These are phyloP conservation scores for Gobio gobio DNA, from an alignment of 2,113 vertebrate species.

Conservation along the genomic window DNA sequence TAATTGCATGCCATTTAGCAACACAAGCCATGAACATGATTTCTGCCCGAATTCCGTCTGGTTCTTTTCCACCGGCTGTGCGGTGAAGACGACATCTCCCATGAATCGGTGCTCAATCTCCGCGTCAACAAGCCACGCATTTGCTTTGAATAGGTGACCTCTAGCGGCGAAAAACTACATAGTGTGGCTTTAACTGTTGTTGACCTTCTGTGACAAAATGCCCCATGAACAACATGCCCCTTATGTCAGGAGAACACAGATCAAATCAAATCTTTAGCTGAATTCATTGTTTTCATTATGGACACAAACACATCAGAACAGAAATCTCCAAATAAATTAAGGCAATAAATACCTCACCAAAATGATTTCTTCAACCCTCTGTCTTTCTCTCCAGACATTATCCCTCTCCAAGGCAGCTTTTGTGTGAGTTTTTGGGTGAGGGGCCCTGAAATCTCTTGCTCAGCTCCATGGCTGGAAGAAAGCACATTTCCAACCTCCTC, in stretches of 20 bases:
- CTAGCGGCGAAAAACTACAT: no score
- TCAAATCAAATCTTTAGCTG: background rate
- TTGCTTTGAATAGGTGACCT: no score
- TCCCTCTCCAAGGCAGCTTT: slow-evolving; percentile 3
- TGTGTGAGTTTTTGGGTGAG: slow-evolving; percentile 40
- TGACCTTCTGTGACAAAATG: background rate
- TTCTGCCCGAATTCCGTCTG: no score
- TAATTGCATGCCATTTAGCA: no score
- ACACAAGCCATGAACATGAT: no score
- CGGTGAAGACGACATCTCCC: no score
- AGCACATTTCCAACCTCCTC: background rate
- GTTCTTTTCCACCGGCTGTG: no score
- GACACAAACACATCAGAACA: background rate
- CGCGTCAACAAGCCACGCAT: no score
- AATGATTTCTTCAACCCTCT: background rate
- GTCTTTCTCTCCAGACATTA: slow-evolving; percentile 27
- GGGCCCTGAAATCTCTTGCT: slow-evolving; percentile 17
- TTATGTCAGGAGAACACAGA: no score
- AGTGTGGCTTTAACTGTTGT: no score
- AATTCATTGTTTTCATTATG: background rate
- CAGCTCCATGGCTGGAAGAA: slow-evolving; percentile 48
- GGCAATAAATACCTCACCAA: background rate
- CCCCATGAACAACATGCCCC: no score
- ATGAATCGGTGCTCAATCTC: no score
- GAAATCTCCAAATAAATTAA: background rate